phyloP scores from a whole-genome alignment of 2,113 vertebrate genomes.

The Scatophagus argus region DNA sequence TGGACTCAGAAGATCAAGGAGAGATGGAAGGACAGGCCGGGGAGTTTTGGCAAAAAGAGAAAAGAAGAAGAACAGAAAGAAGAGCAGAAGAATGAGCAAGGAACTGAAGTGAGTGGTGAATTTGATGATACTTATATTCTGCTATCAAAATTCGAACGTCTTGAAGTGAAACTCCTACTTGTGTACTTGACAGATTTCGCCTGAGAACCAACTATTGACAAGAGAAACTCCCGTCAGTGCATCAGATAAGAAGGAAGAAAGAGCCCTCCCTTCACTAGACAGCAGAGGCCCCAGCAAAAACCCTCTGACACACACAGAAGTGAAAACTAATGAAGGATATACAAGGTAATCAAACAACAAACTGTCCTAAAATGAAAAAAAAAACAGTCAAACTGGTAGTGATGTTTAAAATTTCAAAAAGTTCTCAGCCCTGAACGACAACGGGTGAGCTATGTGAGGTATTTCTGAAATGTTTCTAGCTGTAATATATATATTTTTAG shows the following conservation, averaged over 20 bases:
- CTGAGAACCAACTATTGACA: conserved; percentile 24
- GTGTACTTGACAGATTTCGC: conserved; percentile 44
- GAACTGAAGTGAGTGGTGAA: conserved; percentile 59
- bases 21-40: conserved; percentile 73
- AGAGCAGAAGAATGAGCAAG: conserved; percentile 15
- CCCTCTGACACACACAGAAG: conserved; percentile 22
- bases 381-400: too few species aligned
- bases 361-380: not conserved
- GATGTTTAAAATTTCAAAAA: too few species aligned
- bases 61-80: conserved; percentile 38
- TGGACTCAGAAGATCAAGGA: conserved; percentile 83
- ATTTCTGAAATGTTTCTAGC: conserved; percentile 44
- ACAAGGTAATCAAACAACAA: conserved; percentile 64
- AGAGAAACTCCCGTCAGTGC: conserved; percentile 22
- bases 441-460: conserved; percentile 41
- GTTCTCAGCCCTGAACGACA: not conserved
- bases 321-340: not conserved
- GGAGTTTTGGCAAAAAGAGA: conserved; percentile 52
- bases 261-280: conserved; percentile 1
- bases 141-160: not conserved
- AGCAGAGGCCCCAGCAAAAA: conserved; percentile 17
- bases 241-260: conserved; percentile 27
- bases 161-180: not conserved
- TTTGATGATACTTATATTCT: not conserved
- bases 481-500: conserved; percentile 14